phyloP scores from a whole-genome alignment of 2,797 vertebrate genomes.

The Intellagama lesueurii region DNA sequence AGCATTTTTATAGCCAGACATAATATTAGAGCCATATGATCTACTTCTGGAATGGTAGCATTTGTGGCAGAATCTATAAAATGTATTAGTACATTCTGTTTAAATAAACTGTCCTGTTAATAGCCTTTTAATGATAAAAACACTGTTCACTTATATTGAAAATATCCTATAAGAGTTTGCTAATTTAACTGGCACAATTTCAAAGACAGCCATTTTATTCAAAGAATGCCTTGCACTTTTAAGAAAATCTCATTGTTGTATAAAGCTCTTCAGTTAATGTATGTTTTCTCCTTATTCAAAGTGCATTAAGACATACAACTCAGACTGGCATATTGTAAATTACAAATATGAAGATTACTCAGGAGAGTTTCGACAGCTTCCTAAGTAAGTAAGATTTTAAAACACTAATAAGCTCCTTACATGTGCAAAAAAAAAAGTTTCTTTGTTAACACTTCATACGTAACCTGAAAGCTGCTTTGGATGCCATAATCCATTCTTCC shows the following conservation, averaged over 20 bases:
- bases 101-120: background rate
- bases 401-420: background rate
- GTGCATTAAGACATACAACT: conserved; percentile 98
- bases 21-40: background rate
- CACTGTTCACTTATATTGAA: background rate
- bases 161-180: background rate
- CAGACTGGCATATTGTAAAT: conserved; percentile 95
- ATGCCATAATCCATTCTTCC: background rate
- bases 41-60: background rate
- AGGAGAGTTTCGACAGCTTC: conserved; percentile 96
- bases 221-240: background rate
- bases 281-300: conserved; percentile 65
- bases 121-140: background rate
- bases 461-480: background rate
- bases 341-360: conserved; percentile 98
- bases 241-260: background rate
- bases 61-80: background rate
- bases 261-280: conserved; percentile 38
- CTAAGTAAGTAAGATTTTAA: conserved; percentile 84
- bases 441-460: background rate
- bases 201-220: background rate
- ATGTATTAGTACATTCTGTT: conserved; percentile 4
- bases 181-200: background rate
- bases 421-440: background rate
- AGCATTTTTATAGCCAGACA: conserved; percentile 36